Percentiles rank a stretch among this genome's conserved stretches.
Conservation (phyloP, 2,888 invertebrate genomes). For the Ichneumon xanthorius region DNA sequence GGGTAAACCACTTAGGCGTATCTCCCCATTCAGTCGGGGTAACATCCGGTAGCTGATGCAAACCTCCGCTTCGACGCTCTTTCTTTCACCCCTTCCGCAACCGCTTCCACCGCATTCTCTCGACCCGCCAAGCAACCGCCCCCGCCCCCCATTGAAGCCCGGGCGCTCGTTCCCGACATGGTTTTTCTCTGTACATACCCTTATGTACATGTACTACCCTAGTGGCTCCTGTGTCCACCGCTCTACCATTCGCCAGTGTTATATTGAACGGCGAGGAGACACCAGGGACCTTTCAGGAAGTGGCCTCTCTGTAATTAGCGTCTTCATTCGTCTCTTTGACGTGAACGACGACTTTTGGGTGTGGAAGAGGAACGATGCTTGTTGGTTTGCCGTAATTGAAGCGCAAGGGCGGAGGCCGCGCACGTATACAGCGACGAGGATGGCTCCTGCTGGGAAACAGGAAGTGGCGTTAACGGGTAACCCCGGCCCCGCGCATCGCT, state of each 20-base stretch:
- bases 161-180: not conserved
- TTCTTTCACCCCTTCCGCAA: slow-evolving; percentile 38
- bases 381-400: slow-evolving; percentile 25
- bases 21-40: slow-evolving; percentile 51
- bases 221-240: not conserved
- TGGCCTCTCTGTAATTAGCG: slow-evolving; percentile 79
- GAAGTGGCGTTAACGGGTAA: slow-evolving; percentile 48
- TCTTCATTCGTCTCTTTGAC: slow-evolving; percentile 79
- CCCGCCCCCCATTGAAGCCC: not conserved
- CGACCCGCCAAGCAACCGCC: not conserved
- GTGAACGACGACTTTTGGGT: slow-evolving; percentile 63
- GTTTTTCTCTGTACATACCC: slow-evolving; percentile 17
- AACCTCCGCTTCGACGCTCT: slow-evolving; percentile 56
- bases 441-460: slow-evolving; percentile 34
- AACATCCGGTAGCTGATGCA: slow-evolving; percentile 71
- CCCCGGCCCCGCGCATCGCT: slow-evolving; percentile 10
- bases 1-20: slow-evolving; percentile 33
- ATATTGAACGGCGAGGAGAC: slow-evolving; percentile 57
- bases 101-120: not conserved
- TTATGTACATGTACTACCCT: not conserved
- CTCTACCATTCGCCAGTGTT: slow-evolving; percentile 22
- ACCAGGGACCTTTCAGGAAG: slow-evolving; percentile 69
- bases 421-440: not conserved
- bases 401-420: slow-evolving; percentile 16
- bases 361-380: slow-evolving; percentile 8